phyloP scores from a whole-genome alignment of 2,888 invertebrate species.

The Zhengitettix transpicula region DNA sequence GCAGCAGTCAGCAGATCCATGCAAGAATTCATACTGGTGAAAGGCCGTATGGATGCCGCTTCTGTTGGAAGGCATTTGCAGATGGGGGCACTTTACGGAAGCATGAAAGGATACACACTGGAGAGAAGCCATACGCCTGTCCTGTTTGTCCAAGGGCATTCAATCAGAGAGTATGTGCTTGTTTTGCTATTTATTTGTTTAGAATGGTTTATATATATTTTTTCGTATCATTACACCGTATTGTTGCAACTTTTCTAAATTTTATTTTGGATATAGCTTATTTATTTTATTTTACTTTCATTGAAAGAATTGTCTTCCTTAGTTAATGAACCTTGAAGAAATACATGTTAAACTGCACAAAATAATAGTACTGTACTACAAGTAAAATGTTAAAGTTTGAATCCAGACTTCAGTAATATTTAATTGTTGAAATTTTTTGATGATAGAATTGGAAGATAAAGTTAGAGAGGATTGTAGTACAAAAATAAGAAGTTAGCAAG shows the following conservation, averaged over 20 bases:
- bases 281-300: not conserved
- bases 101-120: conserved; percentile 71
- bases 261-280: not conserved
- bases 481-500: not conserved
- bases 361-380: no score
- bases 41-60: conserved; percentile 67
- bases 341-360: no score
- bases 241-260: not conserved
- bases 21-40: conserved; percentile 74
- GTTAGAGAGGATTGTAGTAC: not conserved
- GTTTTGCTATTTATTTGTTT: not conserved
- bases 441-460: not conserved
- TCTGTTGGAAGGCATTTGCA: conserved; percentile 79
- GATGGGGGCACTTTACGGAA: conserved; percentile 73
- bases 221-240: not conserved
- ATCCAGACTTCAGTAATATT: no score
- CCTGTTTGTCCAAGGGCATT: conserved; percentile 75
- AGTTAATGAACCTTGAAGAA: not conserved
- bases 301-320: not conserved
- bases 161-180: conserved; percentile 46
- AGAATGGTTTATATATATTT: not conserved
- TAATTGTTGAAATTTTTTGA: not conserved
- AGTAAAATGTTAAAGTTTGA: no score
- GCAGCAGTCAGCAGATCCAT: conserved; percentile 74
- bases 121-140: conserved; percentile 74